phyloP scores from a whole-genome alignment of 2,113 vertebrate species.

The Meriones unguiculatus region DNA sequence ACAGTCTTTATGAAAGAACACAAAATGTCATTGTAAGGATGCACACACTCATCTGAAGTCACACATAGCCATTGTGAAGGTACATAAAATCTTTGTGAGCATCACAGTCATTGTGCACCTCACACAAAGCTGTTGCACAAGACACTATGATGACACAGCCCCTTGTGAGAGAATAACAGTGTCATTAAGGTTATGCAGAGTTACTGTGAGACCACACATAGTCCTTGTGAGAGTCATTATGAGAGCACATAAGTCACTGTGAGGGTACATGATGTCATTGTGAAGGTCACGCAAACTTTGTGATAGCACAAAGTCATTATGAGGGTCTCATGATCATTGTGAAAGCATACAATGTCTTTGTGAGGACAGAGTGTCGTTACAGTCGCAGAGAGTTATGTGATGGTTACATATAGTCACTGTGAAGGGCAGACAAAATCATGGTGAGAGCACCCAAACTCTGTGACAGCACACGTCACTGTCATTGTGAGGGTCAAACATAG shows the following conservation, averaged over 20 bases:
- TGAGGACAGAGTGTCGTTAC: background rate
- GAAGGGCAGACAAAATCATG: background rate
- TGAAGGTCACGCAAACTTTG: background rate
- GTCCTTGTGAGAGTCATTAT: background rate
- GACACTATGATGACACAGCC: background rate
- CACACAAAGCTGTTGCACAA: background rate
- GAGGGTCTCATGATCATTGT: background rate
- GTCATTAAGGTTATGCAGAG: too few species aligned
- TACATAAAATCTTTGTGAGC: background rate
- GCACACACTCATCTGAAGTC: background rate
- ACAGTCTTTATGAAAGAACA: background rate
- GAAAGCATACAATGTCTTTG: background rate
- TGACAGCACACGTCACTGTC: background rate
- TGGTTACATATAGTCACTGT: background rate
- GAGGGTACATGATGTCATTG: background rate
- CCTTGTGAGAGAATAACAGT: too few species aligned
- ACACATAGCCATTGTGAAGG: background rate
- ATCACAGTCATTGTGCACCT: background rate
- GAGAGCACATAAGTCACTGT: background rate
- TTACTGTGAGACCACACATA: background rate
- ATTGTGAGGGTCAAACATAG: background rate
- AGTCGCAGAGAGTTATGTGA: background rate
- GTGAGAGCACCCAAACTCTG: background rate
- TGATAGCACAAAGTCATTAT: background rate
- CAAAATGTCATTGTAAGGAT: background rate